These are phyloP conservation scores for Pimephales promelas DNA, from an alignment of 2,113 vertebrate species.

Conservation along the genomic window DNA sequence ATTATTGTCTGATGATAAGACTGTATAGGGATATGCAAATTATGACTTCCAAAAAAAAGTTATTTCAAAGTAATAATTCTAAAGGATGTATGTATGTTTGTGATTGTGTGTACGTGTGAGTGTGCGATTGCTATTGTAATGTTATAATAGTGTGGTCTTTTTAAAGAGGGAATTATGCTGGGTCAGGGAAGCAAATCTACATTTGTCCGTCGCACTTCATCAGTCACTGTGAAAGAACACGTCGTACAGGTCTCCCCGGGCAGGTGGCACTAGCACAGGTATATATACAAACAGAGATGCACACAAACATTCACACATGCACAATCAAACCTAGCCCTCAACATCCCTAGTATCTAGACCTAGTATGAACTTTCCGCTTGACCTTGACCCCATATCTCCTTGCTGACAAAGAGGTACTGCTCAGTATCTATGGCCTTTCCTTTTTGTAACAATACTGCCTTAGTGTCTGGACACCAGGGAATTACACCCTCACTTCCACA, in stretches of 20 bases:
- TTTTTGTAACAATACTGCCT: slow-evolving; percentile 54
- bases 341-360: slow-evolving; percentile 35
- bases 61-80: slow-evolving; percentile 29
- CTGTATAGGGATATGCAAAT: slow-evolving; percentile 56
- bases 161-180: slow-evolving; percentile 38
- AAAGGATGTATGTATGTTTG: slow-evolving; percentile 10
- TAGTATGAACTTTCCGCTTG: slow-evolving; percentile 36
- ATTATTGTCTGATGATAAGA: slow-evolving; percentile 44
- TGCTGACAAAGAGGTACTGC: slow-evolving; percentile 50
- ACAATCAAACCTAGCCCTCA: slow-evolving; percentile 27
- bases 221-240: slow-evolving; percentile 38
- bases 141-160: slow-evolving; percentile 22
- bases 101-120: background rate
- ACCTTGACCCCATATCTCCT: slow-evolving; percentile 42
- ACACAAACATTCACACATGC: slow-evolving; percentile 1
- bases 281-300: slow-evolving; percentile 24
- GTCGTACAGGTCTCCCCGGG: slow-evolving; percentile 32
- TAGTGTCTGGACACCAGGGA: slow-evolving; percentile 48
- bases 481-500: slow-evolving; percentile 61
- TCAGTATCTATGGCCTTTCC: slow-evolving; percentile 55
- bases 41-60: slow-evolving; percentile 53
- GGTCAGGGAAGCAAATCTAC: slow-evolving; percentile 44
- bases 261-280: slow-evolving; percentile 23
- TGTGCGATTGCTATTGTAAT: background rate
- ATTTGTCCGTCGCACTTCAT: slow-evolving; percentile 27